phyloP scores from a whole-genome alignment of 2,888 invertebrate genomes.

The Scaptomyza tumidula region DNA sequence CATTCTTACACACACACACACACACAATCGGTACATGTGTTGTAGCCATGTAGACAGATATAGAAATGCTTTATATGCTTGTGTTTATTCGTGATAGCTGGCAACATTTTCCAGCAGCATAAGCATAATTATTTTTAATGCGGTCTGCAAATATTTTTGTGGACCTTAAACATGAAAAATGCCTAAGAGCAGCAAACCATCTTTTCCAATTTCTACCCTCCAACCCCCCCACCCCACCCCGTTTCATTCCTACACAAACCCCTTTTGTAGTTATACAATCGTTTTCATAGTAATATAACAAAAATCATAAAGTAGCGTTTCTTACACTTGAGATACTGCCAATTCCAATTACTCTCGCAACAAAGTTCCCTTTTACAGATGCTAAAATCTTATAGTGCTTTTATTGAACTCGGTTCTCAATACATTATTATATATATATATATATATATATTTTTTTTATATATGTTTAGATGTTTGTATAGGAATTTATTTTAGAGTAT shows the following conservation, averaged over 20 bases:
- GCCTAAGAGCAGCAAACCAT: slow-evolving; percentile 9
- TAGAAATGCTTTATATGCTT: slow-evolving; percentile 8
- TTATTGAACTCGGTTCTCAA: no score
- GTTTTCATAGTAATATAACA: background rate
- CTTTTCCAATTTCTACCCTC: background rate
- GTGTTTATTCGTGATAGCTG: slow-evolving; percentile 10
- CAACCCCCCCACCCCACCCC: no score
- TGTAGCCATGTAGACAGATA: slow-evolving; percentile 4
- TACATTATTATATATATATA: no score
- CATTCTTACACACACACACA: slow-evolving; percentile 20
- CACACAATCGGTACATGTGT: slow-evolving; percentile 2
- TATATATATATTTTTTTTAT: no score
- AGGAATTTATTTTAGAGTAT: no score
- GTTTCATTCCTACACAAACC: no score
- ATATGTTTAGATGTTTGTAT: no score
- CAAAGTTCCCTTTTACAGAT: no score
- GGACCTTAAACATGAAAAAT: slow-evolving; percentile 25
- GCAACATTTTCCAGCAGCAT: slow-evolving; percentile 61
- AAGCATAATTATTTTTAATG: slow-evolving; percentile 75
- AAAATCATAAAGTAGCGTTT: no score
- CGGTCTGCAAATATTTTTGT: slow-evolving; percentile 54
- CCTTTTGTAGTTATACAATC: background rate
- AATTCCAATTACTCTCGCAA: no score
- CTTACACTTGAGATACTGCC: no score
- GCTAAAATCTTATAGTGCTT: no score